Percentiles rank a stretch among this genome's conserved stretches.
These are phyloP conservation scores for Eulemur albifrons DNA, from an alignment of 2,797 vertebrate genomes.

Conservation along the genomic window DNA sequence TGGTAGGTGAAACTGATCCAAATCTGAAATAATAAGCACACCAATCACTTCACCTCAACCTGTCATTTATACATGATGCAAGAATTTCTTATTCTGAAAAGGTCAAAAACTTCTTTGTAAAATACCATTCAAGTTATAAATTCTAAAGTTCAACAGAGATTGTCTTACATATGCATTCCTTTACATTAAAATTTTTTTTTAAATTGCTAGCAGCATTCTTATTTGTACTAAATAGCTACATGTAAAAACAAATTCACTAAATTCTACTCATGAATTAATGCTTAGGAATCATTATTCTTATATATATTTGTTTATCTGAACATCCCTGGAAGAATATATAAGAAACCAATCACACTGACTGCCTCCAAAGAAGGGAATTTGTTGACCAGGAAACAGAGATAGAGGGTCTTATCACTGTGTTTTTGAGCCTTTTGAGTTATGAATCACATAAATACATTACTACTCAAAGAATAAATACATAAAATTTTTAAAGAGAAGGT, in stretches of 20 bases:
- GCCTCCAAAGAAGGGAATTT: neutral
- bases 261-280: neutral
- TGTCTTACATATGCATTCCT: neutral
- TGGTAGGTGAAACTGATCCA: neutral
- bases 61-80: neutral
- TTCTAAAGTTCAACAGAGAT: neutral
- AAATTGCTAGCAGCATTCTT: neutral
- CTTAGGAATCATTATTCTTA: neutral
- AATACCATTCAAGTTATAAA: neutral
- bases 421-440: neutral
- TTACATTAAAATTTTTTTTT: neutral
- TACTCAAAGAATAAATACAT: neutral
- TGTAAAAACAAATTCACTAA: neutral
- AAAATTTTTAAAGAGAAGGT: neutral
- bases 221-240: neutral
- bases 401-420: neutral
- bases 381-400: neutral
- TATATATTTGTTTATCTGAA: neutral
- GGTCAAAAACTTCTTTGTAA: neutral
- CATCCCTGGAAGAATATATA: neutral
- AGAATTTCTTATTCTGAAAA: slow-evolving; percentile 1
- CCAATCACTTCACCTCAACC: neutral
- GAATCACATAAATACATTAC: neutral
- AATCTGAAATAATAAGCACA: neutral
- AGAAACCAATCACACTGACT: neutral